Percentiles rank a stretch among this genome's conserved stretches.
These are phyloP conservation scores for Osmerus eperlanus DNA, from an alignment of 2,113 vertebrate species.

Conservation along the genomic window DNA sequence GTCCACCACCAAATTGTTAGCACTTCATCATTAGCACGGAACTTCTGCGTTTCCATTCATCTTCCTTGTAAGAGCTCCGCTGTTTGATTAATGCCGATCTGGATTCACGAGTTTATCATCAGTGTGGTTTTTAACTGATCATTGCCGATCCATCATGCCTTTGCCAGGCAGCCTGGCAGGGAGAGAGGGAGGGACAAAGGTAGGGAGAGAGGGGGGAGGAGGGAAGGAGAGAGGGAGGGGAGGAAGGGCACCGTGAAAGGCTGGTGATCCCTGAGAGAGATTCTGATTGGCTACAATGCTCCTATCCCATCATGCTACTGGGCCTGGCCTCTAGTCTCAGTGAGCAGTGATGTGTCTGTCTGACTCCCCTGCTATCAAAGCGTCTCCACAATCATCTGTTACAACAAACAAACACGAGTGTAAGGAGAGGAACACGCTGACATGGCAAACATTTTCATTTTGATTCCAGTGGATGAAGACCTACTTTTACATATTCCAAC, in stretches of 20 bases:
- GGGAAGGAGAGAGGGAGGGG: no score
- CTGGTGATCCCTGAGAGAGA: slow-evolving; percentile 45
- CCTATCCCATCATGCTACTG: slow-evolving; percentile 61
- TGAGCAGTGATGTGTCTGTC: slow-evolving; percentile 55
- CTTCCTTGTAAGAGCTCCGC: slow-evolving; percentile 82
- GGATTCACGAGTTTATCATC: slow-evolving; percentile 99
- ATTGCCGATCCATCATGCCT: slow-evolving; percentile 76
- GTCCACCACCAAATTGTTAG: slow-evolving; percentile 97
- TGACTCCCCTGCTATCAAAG: slow-evolving; percentile 65
- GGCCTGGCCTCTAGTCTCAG: slow-evolving; percentile 53
- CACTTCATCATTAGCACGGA: slow-evolving; percentile 99
- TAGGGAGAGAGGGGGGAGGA: no score
- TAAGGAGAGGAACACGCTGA: slow-evolving; percentile 14
- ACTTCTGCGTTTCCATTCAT: slow-evolving; percentile 97
- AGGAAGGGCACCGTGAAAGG: slow-evolving; percentile 7
- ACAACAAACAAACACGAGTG: slow-evolving; percentile 28
- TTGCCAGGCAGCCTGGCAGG: no score
- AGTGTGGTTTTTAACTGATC: slow-evolving; percentile 96
- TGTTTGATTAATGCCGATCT: slow-evolving; percentile 91
- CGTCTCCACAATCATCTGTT: slow-evolving; percentile 61
- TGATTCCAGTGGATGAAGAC: slow-evolving; percentile 28
- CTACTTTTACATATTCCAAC: not conserved
- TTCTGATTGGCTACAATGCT: slow-evolving; percentile 41
- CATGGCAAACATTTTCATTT: slow-evolving; percentile 39
- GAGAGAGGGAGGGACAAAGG: no score